A percentile compares a stretch with the other conserved stretches of the same genome.
These are phyloP conservation scores for Spisula solida DNA, from an alignment of 2,888 invertebrate genomes.

Conservation along the genomic window DNA sequence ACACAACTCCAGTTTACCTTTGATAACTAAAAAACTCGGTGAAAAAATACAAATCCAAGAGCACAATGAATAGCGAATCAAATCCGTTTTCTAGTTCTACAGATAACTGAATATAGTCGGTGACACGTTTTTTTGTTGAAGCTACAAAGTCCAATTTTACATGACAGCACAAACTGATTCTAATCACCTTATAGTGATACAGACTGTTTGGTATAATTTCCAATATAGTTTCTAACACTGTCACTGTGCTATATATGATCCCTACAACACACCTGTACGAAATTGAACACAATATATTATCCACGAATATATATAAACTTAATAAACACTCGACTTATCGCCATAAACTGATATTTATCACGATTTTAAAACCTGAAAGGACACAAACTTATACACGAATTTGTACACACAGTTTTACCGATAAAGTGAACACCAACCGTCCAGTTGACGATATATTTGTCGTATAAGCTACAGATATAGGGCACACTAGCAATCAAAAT, in stretches of 20 bases:
- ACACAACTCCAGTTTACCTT: not conserved
- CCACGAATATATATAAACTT: not conserved
- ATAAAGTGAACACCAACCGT: not conserved
- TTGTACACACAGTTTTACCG: not conserved
- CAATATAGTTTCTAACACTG: not conserved
- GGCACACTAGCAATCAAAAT: not conserved
- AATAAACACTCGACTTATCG: not conserved
- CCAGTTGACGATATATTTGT: not conserved
- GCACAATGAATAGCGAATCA: not conserved
- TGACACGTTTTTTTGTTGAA: not conserved
- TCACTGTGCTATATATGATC: not conserved
- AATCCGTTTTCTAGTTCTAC: not conserved
- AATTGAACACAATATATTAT: not conserved
- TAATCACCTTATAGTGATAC: no score
- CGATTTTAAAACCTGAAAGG: conserved; percentile 7
- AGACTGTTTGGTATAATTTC: not conserved
- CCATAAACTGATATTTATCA: conserved; percentile 11
- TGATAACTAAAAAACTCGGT: not conserved
- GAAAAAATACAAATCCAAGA: not conserved
- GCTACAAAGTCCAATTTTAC: conserved; percentile 15
- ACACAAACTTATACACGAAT: not conserved
- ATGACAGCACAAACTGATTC: not conserved
- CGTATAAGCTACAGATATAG: not conserved
- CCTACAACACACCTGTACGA: not conserved
- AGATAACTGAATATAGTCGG: not conserved